phyloP scores from a whole-genome alignment of 2,888 invertebrate genomes.

The Polietes domitor region DNA sequence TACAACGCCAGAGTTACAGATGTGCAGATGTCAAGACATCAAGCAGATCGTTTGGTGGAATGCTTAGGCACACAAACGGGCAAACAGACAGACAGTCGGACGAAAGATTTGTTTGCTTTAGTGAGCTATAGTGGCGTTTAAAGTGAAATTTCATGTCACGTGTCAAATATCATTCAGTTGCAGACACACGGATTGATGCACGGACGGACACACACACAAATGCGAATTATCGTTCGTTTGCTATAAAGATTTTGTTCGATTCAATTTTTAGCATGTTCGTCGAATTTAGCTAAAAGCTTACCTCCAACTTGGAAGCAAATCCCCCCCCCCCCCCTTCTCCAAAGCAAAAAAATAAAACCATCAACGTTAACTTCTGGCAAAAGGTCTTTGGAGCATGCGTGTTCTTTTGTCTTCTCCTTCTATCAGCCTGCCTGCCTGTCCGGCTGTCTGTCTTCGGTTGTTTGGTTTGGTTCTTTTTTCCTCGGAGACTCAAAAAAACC shows the following conservation, averaged over 20 bases:
- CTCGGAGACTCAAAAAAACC: conserved; percentile 4
- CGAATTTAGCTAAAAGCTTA: conserved; percentile 36
- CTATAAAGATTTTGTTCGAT: conserved; percentile 8
- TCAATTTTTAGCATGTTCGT: conserved; percentile 24
- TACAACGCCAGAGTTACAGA: conserved; percentile 9
- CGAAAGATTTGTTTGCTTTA: conserved; percentile 49
- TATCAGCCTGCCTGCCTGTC: conserved; percentile 33
- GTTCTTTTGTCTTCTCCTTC: conserved; percentile 28
- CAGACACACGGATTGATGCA: conserved; percentile 73
- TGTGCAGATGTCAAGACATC: conserved; percentile 44
- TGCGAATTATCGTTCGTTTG: conserved; percentile 38
- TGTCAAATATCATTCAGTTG: conserved; percentile 72
- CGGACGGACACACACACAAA: conserved; percentile 19
- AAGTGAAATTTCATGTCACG: conserved; percentile 80
- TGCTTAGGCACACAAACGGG: neutral
- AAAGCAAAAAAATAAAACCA: neutral
- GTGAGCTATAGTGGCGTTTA: conserved; percentile 69
- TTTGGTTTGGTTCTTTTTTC: conserved; percentile 9
- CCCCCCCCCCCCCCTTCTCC: neutral
- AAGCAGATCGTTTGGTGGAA: conserved; percentile 47
- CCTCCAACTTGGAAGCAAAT: conserved; percentile 23
- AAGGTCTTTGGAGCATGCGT: conserved; percentile 31
- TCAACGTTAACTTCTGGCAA: conserved; percentile 14
- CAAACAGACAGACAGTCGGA: neutral
- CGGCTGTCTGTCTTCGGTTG: conserved; percentile 34